A percentile compares a stretch with the other conserved stretches of the same genome.
Conservation (phyloP, 1,140 invertebrate genomes). For the Acromyrmex heyeri region DNA sequence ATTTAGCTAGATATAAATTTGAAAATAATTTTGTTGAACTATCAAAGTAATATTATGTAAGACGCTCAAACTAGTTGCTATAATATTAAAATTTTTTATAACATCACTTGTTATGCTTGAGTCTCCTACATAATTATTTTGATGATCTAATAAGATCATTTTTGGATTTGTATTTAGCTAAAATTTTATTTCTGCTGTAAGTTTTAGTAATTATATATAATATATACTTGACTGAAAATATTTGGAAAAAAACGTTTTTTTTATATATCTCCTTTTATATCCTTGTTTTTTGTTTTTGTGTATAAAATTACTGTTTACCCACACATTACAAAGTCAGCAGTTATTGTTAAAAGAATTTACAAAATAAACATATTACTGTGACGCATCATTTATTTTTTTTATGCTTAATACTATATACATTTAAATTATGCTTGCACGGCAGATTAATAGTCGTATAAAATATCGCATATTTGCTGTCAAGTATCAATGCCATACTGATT, state of each 20-base stretch:
- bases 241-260: background rate
- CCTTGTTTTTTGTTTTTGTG: background rate
- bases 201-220: background rate
- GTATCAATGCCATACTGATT: background rate
- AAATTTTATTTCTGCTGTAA: background rate
- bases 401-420: background rate
- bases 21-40: no score
- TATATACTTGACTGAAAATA: background rate
- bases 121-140: no score
- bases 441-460: constrained; percentile 17
- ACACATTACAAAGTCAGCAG: background rate
- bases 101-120: no score
- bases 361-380: background rate
- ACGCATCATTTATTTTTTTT: constrained; percentile 9
- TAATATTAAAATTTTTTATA: no score
- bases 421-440: background rate
- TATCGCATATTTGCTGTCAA: background rate
- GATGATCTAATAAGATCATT: no score
- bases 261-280: background rate
- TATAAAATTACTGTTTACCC: background rate
- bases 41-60: no score
- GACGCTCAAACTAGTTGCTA: no score
- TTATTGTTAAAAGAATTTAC: constrained; percentile 10
- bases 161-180: no score
- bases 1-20: no score